These are phyloP conservation scores for Thaumatotibia leucotreta DNA, from an alignment of 1,140 invertebrate species.

Conservation along the genomic window DNA sequence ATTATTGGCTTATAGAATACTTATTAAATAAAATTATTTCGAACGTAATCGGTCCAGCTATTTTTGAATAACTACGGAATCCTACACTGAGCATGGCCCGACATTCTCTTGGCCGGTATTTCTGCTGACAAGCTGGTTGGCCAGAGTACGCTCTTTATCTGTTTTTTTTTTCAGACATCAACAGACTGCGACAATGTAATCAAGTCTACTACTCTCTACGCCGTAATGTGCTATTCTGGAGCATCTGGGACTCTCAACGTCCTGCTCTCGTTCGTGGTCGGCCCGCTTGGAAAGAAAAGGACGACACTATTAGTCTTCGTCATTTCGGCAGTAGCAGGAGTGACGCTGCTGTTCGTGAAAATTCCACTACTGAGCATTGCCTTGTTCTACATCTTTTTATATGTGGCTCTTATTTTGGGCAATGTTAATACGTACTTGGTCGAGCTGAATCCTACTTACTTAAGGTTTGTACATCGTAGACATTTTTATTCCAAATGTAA, in stretches of 20 bases:
- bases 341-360: conserved; percentile 40
- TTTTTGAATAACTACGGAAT: too few species aligned
- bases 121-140: too few species aligned
- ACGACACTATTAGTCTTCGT: conserved; percentile 41
- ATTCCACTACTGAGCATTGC: conserved; percentile 46
- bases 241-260: conserved; percentile 31
- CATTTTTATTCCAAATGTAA: too few species aligned
- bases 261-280: conserved; percentile 46
- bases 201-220: conserved; percentile 44
- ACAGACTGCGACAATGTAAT: conserved; percentile 38
- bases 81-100: too few species aligned
- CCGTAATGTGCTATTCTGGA: conserved; percentile 49
- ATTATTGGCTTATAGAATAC: too few species aligned
- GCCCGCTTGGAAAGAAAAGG: conserved; percentile 41
- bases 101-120: too few species aligned
- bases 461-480: conserved; percentile 42
- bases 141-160: conserved; percentile 19
- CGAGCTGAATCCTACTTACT: conserved; percentile 55
- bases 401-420: conserved; percentile 48
- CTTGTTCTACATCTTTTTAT: conserved; percentile 50
- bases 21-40: too few species aligned
- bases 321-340: conserved; percentile 29
- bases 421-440: conserved; percentile 54
- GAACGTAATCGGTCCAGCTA: too few species aligned
- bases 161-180: conserved; percentile 27